Evolutionary conservation across 2,797 vertebrate species (phyloP), one percentile per base, ranked within the genome.

Genomic region (Miichthys miiuy): DNA sequence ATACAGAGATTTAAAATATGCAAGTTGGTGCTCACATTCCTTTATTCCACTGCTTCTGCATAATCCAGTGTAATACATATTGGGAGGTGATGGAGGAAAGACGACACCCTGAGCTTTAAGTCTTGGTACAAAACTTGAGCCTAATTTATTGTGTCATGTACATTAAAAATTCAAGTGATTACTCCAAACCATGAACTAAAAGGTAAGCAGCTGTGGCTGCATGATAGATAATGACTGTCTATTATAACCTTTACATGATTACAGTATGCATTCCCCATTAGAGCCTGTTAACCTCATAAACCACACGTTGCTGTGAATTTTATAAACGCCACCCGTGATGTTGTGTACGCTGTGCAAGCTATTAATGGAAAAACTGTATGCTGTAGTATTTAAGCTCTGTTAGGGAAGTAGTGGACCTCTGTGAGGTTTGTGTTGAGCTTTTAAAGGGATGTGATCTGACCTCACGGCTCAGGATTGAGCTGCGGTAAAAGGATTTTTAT

Each of bases 401-500:
- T 46, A 60, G 42, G 13, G 63, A 55, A 52, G 47, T 17, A 20
- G 25, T 8, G 38, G 56, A 52, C 42, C 58, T 64, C 27, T 1
- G 2, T 54, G 42, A 75, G 58, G 68, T 61, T 68, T 69, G 46
- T 46, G 23, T 65, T 62, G 50, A 34, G 71, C 81, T 80, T 60
- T 76, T 72, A 81, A 78, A 84, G 78, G 60, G 74, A 85, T 67
- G 48, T 7, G 64, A 87, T 84, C 77, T 87, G 87, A 91, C 84
- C 90, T 87, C 25, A 55, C 72, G 78, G 68, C 77, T 84, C 54
- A 7, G 23, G 68, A 92, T 90, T 86, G 91, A 92, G 91, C 82
- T 77, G 80, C 11, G 79, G 88, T 81, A 70, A 87, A 93, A 90
- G 41, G 78, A 81, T 86, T 90, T 91, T 89, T 78, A 89, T 75